phyloP scores from a whole-genome alignment of 2,113 vertebrate species.

The Aramus guarauna region DNA sequence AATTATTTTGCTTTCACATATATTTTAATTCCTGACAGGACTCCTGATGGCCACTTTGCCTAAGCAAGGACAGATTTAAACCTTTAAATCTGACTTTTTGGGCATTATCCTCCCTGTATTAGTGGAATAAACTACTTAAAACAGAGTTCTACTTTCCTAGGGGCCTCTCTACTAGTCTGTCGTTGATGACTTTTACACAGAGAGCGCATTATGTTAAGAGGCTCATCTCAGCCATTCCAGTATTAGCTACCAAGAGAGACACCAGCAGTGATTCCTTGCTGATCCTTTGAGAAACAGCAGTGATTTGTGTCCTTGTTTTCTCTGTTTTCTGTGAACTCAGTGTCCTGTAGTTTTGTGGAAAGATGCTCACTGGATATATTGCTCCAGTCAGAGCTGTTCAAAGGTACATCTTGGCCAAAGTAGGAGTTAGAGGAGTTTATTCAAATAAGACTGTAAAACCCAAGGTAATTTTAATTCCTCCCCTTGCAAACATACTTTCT shows the following conservation, averaged over 20 bases:
- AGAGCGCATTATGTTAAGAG: not conserved
- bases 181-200: not conserved
- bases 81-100: not conserved
- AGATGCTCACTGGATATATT: not conserved
- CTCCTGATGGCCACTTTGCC: not conserved
- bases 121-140: conserved; percentile 17
- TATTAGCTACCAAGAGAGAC: not conserved
- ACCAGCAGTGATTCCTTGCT: not conserved
- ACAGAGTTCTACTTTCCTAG: not conserved
- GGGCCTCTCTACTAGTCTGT: not conserved
- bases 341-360: not conserved
- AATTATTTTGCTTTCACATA: not conserved
- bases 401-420: not conserved
- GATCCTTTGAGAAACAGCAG: not conserved
- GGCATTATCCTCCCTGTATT: not conserved
- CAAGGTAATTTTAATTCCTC: not conserved
- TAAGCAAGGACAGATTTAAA: not conserved
- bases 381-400: not conserved
- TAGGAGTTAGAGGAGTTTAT: not conserved
- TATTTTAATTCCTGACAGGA: not conserved
- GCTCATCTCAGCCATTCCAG: not conserved
- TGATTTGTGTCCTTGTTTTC: not conserved
- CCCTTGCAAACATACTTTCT: not conserved
- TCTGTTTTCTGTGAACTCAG: not conserved
- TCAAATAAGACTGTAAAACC: not conserved